Evolutionary conservation across 2,113 vertebrate species (phyloP).

Genomic region (Rousettus leschenaultii): DNA sequence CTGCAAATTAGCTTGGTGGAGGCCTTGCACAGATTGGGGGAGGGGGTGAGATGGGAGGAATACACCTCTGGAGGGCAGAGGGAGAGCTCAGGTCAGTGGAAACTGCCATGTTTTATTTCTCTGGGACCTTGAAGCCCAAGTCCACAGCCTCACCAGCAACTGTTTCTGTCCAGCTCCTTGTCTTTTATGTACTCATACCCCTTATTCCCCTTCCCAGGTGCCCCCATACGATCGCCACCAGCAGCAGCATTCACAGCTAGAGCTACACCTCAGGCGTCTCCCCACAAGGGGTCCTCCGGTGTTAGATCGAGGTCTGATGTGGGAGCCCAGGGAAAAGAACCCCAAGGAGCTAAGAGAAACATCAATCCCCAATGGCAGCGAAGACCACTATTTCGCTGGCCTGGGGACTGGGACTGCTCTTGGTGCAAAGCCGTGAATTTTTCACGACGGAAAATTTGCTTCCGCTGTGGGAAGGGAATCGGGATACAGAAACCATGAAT

Average conservation of each 20-base stretch:
- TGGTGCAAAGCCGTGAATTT: conserved; percentile 50
- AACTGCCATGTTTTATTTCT: background rate
- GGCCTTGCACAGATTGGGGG: background rate
- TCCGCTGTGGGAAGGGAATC: conserved; percentile 4
- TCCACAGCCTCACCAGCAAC: background rate
- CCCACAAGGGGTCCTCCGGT: accelerated
- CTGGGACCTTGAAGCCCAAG: background rate
- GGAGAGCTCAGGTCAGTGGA: background rate
- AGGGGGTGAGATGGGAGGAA: no score
- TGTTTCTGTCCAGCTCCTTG: conserved; percentile 31
- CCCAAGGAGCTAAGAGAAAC: background rate
- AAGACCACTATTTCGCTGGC: background rate
- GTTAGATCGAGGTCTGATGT: background rate
- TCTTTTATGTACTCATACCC: conserved; percentile 9
- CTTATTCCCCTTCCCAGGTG: background rate
- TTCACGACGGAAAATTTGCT: background rate
- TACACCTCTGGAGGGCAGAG: background rate
- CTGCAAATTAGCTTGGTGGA: background rate
- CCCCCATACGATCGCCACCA: background rate
- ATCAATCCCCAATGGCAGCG: accelerated
- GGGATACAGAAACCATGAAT: conserved; percentile 25
- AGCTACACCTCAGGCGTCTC: background rate
- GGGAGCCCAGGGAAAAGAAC: background rate
- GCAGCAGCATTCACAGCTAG: background rate
- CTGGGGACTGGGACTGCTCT: conserved; percentile 5